Conservation (phyloP, 64 coral and sea anemone genomes). For the Trachythela sp. region DNA sequence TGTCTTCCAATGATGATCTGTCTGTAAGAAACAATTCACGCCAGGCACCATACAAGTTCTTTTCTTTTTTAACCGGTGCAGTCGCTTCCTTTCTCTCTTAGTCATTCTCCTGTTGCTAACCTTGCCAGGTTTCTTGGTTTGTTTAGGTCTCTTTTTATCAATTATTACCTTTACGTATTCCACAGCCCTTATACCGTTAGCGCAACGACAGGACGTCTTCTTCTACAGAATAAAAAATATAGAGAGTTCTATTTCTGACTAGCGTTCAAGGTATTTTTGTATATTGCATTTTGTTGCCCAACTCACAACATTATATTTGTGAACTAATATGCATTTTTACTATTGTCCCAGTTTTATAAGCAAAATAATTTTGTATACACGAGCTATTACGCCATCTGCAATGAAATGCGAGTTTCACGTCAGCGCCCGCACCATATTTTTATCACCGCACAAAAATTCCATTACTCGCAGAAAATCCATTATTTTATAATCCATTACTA, state of each 20-base stretch:
- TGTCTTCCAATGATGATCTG: conserved; percentile 74
- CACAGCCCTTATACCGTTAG: neutral
- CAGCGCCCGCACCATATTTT: too few relatives aligned
- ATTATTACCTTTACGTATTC: neutral
- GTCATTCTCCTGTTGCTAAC: neutral
- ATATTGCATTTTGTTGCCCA: too few relatives aligned
- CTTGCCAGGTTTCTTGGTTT: neutral
- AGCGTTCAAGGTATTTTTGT: too few relatives aligned
- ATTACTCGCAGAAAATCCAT: too few relatives aligned
- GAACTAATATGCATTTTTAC: too few relatives aligned
- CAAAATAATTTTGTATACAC: too few relatives aligned
- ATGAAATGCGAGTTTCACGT: too few relatives aligned
- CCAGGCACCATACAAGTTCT: conserved; percentile 44
- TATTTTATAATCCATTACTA: too few relatives aligned
- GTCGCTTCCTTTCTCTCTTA: conserved; percentile 54
- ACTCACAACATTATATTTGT: too few relatives aligned
- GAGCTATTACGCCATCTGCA: too few relatives aligned
- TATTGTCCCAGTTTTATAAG: too few relatives aligned
- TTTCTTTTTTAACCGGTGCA: conserved; percentile 25
- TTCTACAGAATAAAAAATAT: neutral
- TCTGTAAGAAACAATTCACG: conserved; percentile 76
- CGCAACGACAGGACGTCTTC: neutral
- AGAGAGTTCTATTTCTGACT: neutral
- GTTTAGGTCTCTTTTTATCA: neutral
- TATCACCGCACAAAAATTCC: too few relatives aligned